Base-by-base conservation (phyloP, 23 tunicate genomes). In the Phallusia fumigata region DNA sequence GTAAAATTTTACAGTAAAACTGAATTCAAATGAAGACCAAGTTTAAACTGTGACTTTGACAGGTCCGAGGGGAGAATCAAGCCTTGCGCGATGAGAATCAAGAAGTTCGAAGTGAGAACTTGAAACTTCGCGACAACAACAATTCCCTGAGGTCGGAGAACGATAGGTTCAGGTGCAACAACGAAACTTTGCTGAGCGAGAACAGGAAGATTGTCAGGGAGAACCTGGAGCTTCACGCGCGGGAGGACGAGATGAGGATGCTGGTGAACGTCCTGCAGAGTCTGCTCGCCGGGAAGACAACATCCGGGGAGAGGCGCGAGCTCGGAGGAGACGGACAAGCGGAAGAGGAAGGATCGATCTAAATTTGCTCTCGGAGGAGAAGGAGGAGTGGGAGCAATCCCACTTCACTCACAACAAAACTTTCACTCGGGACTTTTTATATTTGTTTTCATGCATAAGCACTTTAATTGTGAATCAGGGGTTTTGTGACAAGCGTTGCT, bases 161-260 rank as follows among this genome's bases (percentile, higher is more conserved):
- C 87, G 98, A 88, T 32, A 81, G 98, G 0, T 82, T 93, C 65
- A 65, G 98, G n/a, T 33, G 75, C 40, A 80, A 53, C 65, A 93
- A 93, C 90, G 93, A 90, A 31, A 47, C 85, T 3, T 64, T 93
- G 52, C 44, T 82, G 77, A 72, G 3, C 22, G 93, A 93, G 75
- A 93, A 93, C 90, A 34, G 85, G n/a, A 81, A 85, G 58, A 36
- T 88, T 33, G 80, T 82, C 24, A 81, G 88, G 31, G 98, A 93
- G 31, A 93, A 93, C 84, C 44, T 93, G 84, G 98, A 88, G 79
- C 76, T 88, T 35, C 84, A 85, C 72, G 90, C 90, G 18, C 64
- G 98, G 18, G 98, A 93, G 77, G 98, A 88, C 52, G 93, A 93
- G 77, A 88, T 93, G 93, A 79, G 90, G 72, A 88, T 85, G 93